Percentiles rank a stretch among this genome's conserved stretches.
Conservation (phyloP, 2,797 vertebrate species). For the Megalops cyprinoides region DNA sequence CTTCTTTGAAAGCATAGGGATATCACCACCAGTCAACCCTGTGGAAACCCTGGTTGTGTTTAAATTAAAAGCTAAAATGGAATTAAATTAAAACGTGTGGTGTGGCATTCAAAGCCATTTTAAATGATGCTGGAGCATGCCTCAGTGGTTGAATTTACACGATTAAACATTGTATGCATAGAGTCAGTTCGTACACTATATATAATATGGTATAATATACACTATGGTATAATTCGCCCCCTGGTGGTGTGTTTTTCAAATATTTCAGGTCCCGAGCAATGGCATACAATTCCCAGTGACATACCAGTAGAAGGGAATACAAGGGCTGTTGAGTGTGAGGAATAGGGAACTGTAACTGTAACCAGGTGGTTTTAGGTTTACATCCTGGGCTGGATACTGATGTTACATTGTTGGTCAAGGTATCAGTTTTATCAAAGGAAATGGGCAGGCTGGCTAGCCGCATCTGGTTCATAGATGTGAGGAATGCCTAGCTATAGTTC, state of each 20-base stretch:
- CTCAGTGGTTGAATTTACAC: not conserved
- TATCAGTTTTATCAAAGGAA: too few relatives aligned
- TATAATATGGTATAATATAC: too few relatives aligned
- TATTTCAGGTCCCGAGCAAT: not conserved
- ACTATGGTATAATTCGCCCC: not conserved
- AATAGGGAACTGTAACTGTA: not conserved
- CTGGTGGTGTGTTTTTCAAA: not conserved
- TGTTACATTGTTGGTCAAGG: not conserved
- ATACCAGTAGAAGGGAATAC: not conserved
- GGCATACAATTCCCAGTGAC: not conserved
- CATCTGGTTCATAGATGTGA: too few relatives aligned
- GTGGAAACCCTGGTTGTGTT: not conserved
- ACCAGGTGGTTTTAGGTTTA: not conserved
- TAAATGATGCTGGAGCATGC: not conserved
- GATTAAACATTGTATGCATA: not conserved
- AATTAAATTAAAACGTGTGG: too few relatives aligned
- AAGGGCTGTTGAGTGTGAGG: not conserved
- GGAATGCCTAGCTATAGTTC: too few relatives aligned
- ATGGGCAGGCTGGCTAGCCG: too few relatives aligned
- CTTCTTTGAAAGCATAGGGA: not conserved
- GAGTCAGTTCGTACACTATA: not conserved
- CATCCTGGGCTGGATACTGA: not conserved
- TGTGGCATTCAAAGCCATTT: not conserved
- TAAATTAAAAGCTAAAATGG: not conserved
- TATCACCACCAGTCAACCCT: not conserved